phyloP scores from a whole-genome alignment of 2,113 vertebrate genomes.

The Synchiropus splendidus region DNA sequence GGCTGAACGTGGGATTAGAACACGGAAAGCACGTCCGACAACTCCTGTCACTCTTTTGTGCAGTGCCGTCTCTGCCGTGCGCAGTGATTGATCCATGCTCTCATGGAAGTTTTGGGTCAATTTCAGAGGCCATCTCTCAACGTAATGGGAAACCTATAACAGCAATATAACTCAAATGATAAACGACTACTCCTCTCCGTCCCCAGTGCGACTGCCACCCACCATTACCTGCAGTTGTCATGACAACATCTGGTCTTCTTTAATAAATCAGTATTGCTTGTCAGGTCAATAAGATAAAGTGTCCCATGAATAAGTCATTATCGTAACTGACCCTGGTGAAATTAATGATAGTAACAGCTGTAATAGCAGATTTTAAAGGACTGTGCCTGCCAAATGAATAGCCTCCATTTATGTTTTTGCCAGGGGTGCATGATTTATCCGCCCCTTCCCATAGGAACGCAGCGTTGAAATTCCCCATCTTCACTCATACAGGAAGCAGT shows the following conservation, averaged over 20 bases:
- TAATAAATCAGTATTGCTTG: slow-evolving; percentile 59
- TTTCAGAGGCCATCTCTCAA: slow-evolving; percentile 54
- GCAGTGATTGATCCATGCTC: slow-evolving; percentile 54
- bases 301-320: slow-evolving; percentile 61
- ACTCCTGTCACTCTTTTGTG: not conserved
- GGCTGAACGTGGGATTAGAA: not conserved
- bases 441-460: too few relatives aligned
- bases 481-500: too few relatives aligned
- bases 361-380: slow-evolving; percentile 52
- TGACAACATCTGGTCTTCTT: slow-evolving; percentile 49
- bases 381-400: slow-evolving; percentile 30
- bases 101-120: slow-evolving; percentile 58
- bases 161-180: slow-evolving; percentile 59
- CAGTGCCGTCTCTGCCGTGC: slow-evolving; percentile 9
- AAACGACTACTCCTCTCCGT: slow-evolving; percentile 41
- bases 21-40: too few relatives aligned
- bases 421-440: too few relatives aligned
- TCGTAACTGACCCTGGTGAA: slow-evolving; percentile 53
- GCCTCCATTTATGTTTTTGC: slow-evolving; percentile 1
- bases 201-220: slow-evolving; percentile 43
- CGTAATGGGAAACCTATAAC: slow-evolving; percentile 63
- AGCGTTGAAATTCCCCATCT: too few relatives aligned
- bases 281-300: slow-evolving; percentile 62
- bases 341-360: slow-evolving; percentile 54
- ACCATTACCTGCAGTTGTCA: slow-evolving; percentile 60